phyloP scores from a whole-genome alignment of 1,140 invertebrate genomes.

The Bombus huntii region DNA sequence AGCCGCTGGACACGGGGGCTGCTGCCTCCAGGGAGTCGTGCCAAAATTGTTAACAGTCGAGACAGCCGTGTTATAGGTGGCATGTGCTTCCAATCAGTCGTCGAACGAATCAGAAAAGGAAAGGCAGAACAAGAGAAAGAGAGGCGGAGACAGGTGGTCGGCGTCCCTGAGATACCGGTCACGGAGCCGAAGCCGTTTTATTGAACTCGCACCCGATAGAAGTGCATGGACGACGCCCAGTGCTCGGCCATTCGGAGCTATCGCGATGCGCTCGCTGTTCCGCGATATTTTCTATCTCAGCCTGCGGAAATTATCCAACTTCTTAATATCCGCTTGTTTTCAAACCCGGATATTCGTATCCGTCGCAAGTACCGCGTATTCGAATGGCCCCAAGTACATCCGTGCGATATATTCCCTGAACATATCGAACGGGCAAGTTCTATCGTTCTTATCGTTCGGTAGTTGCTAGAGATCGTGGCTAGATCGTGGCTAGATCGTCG shows the following conservation, averaged over 20 bases:
- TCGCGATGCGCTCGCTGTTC: not conserved
- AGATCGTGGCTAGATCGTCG: not conserved
- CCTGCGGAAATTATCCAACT: constrained; percentile 32
- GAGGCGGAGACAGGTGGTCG: constrained; percentile 62
- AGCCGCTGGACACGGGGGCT: constrained; percentile 29
- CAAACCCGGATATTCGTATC: constrained; percentile 35
- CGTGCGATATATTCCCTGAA: not conserved
- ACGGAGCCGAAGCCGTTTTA: constrained; percentile 50
- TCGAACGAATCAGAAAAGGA: constrained; percentile 11
- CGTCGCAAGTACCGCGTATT: constrained; percentile 13
- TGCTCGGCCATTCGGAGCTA: not conserved
- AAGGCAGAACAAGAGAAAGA: not conserved
- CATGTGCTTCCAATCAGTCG: constrained; percentile 68
- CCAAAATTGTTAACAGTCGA: constrained; percentile 69
- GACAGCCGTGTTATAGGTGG: constrained; percentile 66
- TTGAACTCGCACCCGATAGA: constrained; percentile 56
- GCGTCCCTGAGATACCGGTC: constrained; percentile 64
- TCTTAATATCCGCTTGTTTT: constrained; percentile 44
- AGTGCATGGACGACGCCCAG: constrained; percentile 10
- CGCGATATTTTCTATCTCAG: constrained; percentile 19
- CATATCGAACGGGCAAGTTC: not conserved
- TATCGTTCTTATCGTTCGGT: too few species aligned
- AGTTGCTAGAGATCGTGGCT: not conserved
- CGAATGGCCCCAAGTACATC: not conserved
- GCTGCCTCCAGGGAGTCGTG: constrained; percentile 57